Conservation (phyloP, 2,113 vertebrate genomes). For the Vireo altiloquus region DNA sequence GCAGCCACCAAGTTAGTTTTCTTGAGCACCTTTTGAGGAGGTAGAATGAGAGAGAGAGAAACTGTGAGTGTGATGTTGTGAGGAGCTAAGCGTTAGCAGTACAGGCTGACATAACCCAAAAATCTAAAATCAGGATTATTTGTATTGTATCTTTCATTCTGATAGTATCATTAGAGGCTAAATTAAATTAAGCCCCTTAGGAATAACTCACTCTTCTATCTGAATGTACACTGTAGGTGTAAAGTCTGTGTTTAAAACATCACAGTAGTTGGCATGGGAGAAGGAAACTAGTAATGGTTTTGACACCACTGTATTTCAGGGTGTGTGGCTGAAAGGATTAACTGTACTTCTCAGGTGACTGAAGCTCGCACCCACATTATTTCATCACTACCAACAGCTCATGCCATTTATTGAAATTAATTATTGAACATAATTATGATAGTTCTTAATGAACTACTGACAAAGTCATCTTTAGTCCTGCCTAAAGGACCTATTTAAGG, state of each 20-base stretch:
- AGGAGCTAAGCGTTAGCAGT: not conserved
- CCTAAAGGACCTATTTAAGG: accelerated
- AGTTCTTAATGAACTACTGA: not conserved
- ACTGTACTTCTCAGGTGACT: not conserved
- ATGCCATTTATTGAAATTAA: not conserved
- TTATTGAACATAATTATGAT: not conserved
- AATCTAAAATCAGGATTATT: not conserved
- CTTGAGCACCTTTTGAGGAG: not conserved
- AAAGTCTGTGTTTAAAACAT: not conserved
- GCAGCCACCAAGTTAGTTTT: not conserved
- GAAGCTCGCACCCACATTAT: not conserved
- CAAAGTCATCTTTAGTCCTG: not conserved
- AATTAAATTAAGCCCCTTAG: not conserved
- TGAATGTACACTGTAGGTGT: not conserved
- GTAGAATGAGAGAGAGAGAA: not conserved
- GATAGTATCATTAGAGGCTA: not conserved
- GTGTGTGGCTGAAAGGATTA: slow-evolving; percentile 6
- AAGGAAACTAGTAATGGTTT: not conserved
- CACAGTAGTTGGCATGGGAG: not conserved
- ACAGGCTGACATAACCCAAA: not conserved
- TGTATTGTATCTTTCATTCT: not conserved
- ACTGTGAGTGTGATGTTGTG: not conserved
- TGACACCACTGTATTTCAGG: not conserved
- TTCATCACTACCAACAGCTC: not conserved
- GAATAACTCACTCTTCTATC: not conserved